These are phyloP conservation scores for Entomobrya multifasciata DNA, from an alignment of 2,888 invertebrate genomes.

Conservation along the genomic window DNA sequence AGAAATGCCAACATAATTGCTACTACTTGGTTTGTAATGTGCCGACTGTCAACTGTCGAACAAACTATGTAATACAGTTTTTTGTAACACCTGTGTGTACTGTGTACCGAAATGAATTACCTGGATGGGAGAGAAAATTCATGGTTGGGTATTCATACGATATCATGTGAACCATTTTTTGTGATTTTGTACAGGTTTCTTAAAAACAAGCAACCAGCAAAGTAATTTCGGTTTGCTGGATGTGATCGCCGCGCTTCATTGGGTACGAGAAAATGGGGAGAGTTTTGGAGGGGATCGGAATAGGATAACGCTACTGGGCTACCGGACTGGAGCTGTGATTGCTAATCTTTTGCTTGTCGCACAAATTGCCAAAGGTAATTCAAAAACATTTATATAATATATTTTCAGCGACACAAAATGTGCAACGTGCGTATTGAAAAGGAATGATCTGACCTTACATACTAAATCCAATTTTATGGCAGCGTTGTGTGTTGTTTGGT, in stretches of 20 bases:
- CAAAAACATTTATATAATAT: too few relatives aligned
- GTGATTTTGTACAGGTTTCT: slow-evolving; percentile 86
- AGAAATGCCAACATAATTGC: too few relatives aligned
- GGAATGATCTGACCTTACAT: too few relatives aligned
- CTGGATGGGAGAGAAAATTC: slow-evolving; percentile 52
- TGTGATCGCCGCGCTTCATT: slow-evolving; percentile 96
- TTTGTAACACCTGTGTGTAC: slow-evolving; percentile 64
- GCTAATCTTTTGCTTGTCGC: slow-evolving; percentile 98
- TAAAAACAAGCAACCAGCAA: slow-evolving; percentile 94
- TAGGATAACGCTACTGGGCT: slow-evolving; percentile 95
- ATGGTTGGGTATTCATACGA: too few relatives aligned
- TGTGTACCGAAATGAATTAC: slow-evolving; percentile 25
- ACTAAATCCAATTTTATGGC: too few relatives aligned
- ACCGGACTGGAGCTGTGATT: slow-evolving; percentile 97
- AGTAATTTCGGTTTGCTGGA: slow-evolving; percentile 96
- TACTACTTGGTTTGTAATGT: too few relatives aligned
- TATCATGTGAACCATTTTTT: background rate
- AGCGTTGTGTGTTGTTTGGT: too few relatives aligned
- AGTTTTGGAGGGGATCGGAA: slow-evolving; percentile 97
- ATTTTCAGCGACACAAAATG: too few relatives aligned
- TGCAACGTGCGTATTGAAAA: too few relatives aligned
- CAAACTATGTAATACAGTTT: slow-evolving; percentile 28
- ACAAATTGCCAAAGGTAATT: slow-evolving; percentile 94
- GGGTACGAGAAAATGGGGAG: slow-evolving; percentile 96
- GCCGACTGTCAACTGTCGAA: background rate